These are phyloP conservation scores for Enteromius anoplus DNA, from an alignment of 2,797 vertebrate species.

Conservation along the genomic window DNA sequence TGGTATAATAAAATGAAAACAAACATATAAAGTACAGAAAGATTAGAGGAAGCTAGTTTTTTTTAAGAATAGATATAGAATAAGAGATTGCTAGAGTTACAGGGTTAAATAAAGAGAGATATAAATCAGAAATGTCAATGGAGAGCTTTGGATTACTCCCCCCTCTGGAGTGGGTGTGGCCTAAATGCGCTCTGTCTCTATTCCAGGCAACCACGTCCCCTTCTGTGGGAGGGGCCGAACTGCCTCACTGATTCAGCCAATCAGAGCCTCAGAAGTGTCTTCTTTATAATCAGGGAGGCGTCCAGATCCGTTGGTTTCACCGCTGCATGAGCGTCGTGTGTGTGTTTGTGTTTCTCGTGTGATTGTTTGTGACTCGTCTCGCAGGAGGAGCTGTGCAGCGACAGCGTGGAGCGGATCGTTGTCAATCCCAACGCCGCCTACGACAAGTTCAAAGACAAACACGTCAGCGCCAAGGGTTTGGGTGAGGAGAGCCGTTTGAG, in stretches of 20 bases:
- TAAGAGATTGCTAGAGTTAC: too few relatives aligned
- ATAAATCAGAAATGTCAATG: too few relatives aligned
- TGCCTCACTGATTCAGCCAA: constrained; percentile 31
- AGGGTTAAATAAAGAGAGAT: too few relatives aligned
- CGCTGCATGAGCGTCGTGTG: background rate
- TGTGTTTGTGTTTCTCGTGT: constrained; percentile 28
- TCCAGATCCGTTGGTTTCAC: background rate
- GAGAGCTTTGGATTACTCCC: too few relatives aligned
- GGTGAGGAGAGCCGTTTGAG: constrained; percentile 72
- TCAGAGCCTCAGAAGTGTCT: background rate
- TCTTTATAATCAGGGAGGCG: background rate
- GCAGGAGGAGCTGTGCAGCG: constrained; percentile 95
- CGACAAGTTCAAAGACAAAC: constrained; percentile 98
- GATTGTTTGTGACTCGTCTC: constrained; percentile 46
- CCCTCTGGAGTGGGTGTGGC: too few relatives aligned
- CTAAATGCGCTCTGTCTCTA: too few relatives aligned
- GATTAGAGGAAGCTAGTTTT: too few relatives aligned
- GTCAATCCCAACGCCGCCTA: constrained; percentile 97
- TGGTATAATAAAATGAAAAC: too few relatives aligned
- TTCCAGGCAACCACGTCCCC: background rate
- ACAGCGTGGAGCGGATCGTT: constrained; percentile 96
- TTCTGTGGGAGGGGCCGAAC: background rate
- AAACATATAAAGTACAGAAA: too few relatives aligned
- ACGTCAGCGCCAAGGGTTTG: constrained; percentile 87
- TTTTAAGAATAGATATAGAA: too few relatives aligned